A percentile compares a stretch with the other conserved stretches of the same genome.
These are phyloP conservation scores for Cantharis flavilabris DNA, from an alignment of 2,888 invertebrate species.

Conservation along the genomic window DNA sequence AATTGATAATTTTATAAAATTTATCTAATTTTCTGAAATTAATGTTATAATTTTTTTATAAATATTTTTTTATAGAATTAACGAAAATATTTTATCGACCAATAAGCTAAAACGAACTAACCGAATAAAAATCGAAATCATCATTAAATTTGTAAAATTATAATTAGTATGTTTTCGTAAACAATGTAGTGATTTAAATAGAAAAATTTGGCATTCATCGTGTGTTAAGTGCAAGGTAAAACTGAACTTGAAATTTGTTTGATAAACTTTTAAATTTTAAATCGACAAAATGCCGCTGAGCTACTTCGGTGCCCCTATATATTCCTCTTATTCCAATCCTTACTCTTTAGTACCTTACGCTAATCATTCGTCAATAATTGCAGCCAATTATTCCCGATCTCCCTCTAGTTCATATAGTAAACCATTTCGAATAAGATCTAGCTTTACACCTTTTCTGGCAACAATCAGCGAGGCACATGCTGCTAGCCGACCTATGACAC, in stretches of 20 bases:
- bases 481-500: slow-evolving; percentile 53
- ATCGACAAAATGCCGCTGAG: slow-evolving; percentile 22
- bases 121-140: background rate
- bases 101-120: background rate
- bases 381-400: slow-evolving; percentile 47
- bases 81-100: background rate
- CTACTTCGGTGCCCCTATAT: slow-evolving; percentile 63
- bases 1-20: background rate
- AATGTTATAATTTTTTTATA: background rate
- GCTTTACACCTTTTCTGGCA: slow-evolving; percentile 74
- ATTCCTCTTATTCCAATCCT: slow-evolving; percentile 61
- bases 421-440: slow-evolving; percentile 50
- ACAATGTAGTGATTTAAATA: slow-evolving; percentile 4
- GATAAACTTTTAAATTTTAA: background rate
- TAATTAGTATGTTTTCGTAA: background rate
- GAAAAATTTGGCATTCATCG: slow-evolving; percentile 2
- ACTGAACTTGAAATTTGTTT: slow-evolving; percentile 1
- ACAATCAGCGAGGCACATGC: slow-evolving; percentile 70
- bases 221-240: background rate
- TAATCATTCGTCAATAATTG: slow-evolving; percentile 56
- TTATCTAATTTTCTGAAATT: background rate
- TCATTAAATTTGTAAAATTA: background rate
- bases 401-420: slow-evolving; percentile 37
- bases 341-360: slow-evolving; percentile 61
- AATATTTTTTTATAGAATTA: background rate